Percentiles rank a stretch among this genome's conserved stretches.
phyloP scores from a whole-genome alignment of 2,113 vertebrate genomes.

The Abramis brama region DNA sequence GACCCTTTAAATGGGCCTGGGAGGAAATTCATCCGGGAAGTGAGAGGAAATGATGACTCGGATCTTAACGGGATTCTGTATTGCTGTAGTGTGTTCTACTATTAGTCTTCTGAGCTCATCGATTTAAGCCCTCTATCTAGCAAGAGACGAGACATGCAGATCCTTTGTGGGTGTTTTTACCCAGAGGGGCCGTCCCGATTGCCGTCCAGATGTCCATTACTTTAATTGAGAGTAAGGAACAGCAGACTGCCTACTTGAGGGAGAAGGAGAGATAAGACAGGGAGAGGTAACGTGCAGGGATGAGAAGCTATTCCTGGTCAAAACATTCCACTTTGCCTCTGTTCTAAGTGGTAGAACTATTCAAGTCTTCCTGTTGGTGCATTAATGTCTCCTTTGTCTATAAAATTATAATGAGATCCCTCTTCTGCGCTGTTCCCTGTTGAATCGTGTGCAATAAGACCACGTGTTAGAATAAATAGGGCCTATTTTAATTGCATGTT shows the following conservation, averaged over 20 bases:
- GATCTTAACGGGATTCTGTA: conserved; percentile 21
- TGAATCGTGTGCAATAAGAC: background rate
- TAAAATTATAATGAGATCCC: conserved; percentile 12
- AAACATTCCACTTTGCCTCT: conserved; percentile 16
- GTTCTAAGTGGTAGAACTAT: conserved; percentile 35
- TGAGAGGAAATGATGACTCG: conserved; percentile 29
- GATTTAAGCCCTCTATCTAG: conserved; percentile 46
- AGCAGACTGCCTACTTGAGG: conserved; percentile 47
- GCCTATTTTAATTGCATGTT: background rate
- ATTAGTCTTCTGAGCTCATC: conserved; percentile 43
- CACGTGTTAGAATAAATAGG: too few relatives aligned
- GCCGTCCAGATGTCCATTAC: conserved; percentile 60
- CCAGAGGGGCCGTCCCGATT: conserved; percentile 37
- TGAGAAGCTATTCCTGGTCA: conserved; percentile 39
- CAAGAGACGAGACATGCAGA: conserved; percentile 12
- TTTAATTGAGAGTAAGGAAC: conserved; percentile 56
- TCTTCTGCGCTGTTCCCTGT: background rate
- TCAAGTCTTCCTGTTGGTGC: conserved; percentile 8
- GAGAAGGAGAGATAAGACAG: background rate
- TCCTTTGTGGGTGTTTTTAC: conserved; percentile 51
- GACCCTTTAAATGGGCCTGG: conserved; percentile 7
- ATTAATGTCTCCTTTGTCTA: conserved; percentile 26
- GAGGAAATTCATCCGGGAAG: conserved; percentile 15
- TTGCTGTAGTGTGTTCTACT: conserved; percentile 19
- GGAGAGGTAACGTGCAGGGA: conserved; percentile 14